A percentile compares a stretch with the other conserved stretches of the same genome.
These are phyloP conservation scores for Pemphredon lugubris DNA, from an alignment of 2,888 invertebrate genomes.

Conservation along the genomic window DNA sequence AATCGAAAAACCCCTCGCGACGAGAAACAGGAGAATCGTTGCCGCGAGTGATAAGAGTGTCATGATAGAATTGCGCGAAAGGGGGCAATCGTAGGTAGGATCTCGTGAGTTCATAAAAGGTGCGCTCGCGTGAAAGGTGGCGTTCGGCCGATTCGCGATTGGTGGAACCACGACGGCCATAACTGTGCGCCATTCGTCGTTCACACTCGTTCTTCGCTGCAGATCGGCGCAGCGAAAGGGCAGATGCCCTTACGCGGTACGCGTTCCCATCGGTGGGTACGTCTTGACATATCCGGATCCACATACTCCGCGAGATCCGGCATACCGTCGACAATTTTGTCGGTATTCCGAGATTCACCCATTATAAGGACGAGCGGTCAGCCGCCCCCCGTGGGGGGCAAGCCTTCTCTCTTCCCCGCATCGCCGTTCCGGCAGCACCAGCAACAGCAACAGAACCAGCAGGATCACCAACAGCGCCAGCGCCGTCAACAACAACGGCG, in stretches of 20 bases:
- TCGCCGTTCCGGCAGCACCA: constrained; percentile 33
- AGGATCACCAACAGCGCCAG: too few species aligned
- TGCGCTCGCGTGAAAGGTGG: constrained; percentile 13
- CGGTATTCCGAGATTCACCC: constrained; percentile 1
- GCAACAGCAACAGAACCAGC: background rate
- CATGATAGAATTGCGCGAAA: constrained; percentile 31
- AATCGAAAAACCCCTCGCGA: too few species aligned
- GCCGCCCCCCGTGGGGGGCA: constrained; percentile 38
- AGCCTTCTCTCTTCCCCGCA: constrained; percentile 18
- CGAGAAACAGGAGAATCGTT: too few species aligned
- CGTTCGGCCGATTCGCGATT: constrained; percentile 31
- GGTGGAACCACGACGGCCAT: constrained; percentile 49
- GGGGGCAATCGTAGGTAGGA: constrained; percentile 1
- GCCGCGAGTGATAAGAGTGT: constrained; percentile 38
- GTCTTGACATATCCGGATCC: constrained; percentile 50
- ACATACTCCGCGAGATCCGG: constrained; percentile 42
- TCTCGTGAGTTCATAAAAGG: constrained; percentile 2
- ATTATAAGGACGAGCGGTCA: constrained; percentile 34
- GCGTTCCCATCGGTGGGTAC: constrained; percentile 46
- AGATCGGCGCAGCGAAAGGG: constrained; percentile 49
- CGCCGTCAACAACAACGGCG: constrained; percentile 58
- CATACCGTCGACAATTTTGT: background rate
- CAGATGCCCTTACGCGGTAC: constrained; percentile 59
- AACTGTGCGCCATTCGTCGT: constrained; percentile 50
- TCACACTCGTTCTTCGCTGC: constrained; percentile 17